Evolutionary conservation across 2,797 vertebrate species (phyloP).

Genomic region (Darevskia nairensis): DNA sequence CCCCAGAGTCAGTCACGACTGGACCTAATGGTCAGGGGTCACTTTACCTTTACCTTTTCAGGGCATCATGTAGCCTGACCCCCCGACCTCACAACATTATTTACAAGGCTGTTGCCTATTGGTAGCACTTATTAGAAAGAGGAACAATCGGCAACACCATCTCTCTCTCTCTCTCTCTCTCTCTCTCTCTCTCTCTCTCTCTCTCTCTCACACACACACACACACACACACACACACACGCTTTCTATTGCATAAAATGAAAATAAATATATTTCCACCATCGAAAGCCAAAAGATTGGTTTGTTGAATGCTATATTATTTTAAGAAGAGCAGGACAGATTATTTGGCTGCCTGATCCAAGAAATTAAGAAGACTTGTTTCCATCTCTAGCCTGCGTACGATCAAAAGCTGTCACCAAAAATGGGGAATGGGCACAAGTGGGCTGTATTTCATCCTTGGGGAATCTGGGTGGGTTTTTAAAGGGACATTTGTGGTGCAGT

Average conservation of each 20-base stretch:
- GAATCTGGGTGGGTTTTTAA: conserved; percentile 33
- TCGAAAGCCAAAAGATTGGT: not conserved
- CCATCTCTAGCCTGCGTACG: not conserved
- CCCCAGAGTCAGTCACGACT: no score
- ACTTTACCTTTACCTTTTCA: no score
- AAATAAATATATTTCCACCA: conserved; percentile 56
- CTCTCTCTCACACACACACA: not conserved
- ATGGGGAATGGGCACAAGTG: not conserved
- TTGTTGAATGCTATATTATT: conserved; percentile 50
- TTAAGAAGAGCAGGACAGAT: conserved; percentile 58
- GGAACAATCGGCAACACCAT: not conserved
- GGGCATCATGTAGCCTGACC: no score
- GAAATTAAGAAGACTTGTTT: conserved; percentile 61
- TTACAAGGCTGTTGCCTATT: no score
- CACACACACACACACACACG: not conserved
- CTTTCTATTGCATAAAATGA: conserved; percentile 50
- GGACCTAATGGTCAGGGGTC: no score
- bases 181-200: not conserved
- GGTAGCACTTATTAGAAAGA: not conserved
- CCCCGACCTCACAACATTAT: no score
- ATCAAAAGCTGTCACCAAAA: not conserved
- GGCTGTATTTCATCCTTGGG: conserved; percentile 23
- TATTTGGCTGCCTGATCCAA: conserved; percentile 49
- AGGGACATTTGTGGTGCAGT: conserved; percentile 12
- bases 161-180: conserved; percentile 1